Percentiles rank a stretch among this genome's conserved stretches.
Evolutionary conservation across 2,888 invertebrate species (phyloP).

Genomic region (Dasysyrphus albostriatus): DNA sequence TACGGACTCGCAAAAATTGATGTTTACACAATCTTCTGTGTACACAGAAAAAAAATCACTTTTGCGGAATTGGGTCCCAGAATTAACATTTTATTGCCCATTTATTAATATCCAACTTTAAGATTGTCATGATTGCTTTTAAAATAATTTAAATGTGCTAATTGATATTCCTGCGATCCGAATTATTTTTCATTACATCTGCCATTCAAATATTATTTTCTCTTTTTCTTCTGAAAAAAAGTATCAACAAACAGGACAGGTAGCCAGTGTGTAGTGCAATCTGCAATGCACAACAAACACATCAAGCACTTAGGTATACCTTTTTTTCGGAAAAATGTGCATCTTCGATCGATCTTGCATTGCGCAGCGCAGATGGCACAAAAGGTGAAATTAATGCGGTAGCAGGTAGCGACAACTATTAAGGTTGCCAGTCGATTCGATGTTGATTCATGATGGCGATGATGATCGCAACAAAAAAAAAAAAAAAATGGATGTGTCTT

Average conservation of each 20-base stretch:
- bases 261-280: conserved; percentile 7
- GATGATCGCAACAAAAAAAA: conserved; percentile 21
- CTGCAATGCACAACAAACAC: not conserved
- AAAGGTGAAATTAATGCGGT: conserved; percentile 45
- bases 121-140: not conserved
- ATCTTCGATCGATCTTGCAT: conserved; percentile 38
- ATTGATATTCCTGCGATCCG: not conserved
- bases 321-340: conserved; percentile 17
- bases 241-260: conserved; percentile 36
- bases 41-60: no score
- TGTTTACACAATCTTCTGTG: no score
- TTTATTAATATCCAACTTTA: no score
- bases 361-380: conserved; percentile 31
- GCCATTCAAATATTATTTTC: conserved; percentile 30
- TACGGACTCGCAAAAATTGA: no score
- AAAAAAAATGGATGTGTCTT: conserved; percentile 13
- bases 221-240: conserved; percentile 33
- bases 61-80: no score
- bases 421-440: conserved; percentile 30
- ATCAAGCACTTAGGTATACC: no score
- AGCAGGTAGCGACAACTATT: conserved; percentile 52
- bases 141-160: conserved; percentile 54
- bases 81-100: no score
- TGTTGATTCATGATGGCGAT: conserved; percentile 20
- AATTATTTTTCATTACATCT: conserved; percentile 15